These are phyloP conservation scores for Acrocyrtus sp. DNA, from an alignment of 2,888 invertebrate genomes.

Conservation along the genomic window DNA sequence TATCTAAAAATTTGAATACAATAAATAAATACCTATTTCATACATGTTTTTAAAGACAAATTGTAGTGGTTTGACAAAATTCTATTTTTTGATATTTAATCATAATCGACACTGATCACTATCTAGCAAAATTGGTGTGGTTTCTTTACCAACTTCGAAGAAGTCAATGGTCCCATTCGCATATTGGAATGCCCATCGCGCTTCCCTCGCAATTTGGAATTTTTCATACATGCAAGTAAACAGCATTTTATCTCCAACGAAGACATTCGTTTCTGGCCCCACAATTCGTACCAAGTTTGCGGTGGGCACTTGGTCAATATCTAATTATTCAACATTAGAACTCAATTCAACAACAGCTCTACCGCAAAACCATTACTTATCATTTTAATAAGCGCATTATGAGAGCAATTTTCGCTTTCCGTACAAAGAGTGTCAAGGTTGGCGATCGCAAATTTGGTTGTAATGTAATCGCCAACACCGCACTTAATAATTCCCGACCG, in stretches of 20 bases:
- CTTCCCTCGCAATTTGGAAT: conserved; percentile 52
- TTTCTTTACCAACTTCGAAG: conserved; percentile 53
- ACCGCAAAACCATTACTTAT: background rate
- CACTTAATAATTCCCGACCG: conserved; percentile 54
- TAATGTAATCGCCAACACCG: conserved; percentile 49
- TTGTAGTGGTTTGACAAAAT: background rate
- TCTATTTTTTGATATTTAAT: background rate
- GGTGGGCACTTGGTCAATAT: conserved; percentile 49
- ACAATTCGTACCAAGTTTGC: conserved; percentile 50
- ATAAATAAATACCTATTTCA: background rate
- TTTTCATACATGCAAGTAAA: conserved; percentile 56
- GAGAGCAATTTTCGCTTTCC: background rate
- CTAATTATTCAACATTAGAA: conserved; percentile 14
- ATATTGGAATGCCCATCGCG: conserved; percentile 49
- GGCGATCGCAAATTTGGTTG: conserved; percentile 52
- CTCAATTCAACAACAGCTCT: too few relatives aligned
- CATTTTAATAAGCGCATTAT: background rate
- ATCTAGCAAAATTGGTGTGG: too few relatives aligned
- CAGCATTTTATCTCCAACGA: conserved; percentile 56
- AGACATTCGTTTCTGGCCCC: conserved; percentile 54
- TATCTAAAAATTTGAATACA: conserved; percentile 21
- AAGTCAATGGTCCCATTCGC: conserved; percentile 51
- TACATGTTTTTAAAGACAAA: too few relatives aligned
- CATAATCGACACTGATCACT: too few relatives aligned
- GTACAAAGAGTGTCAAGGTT: conserved; percentile 53